Conservation (phyloP, 1,140 invertebrate species). For the Cylas formicarius region DNA sequence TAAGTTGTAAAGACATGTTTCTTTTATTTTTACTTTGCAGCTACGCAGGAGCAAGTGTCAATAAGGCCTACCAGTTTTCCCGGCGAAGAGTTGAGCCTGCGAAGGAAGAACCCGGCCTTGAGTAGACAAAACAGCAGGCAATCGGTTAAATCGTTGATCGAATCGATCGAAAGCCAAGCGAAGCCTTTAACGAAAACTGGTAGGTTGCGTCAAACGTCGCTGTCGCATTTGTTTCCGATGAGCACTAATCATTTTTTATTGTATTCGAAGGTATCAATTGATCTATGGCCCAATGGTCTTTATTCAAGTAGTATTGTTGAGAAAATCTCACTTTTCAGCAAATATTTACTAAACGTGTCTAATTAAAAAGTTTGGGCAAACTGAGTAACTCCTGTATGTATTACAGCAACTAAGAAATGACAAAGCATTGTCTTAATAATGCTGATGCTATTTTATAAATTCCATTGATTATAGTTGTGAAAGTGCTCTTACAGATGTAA, state of each 20-base stretch:
- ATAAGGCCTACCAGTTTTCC: slow-evolving; percentile 35
- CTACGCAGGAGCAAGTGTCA: slow-evolving; percentile 20
- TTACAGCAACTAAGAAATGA: too few species aligned
- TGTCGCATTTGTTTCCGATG: background rate
- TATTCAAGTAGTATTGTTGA: too few species aligned
- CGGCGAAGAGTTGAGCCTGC: slow-evolving; percentile 47
- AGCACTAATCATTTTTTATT: background rate
- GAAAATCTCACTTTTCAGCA: too few species aligned
- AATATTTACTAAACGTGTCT: too few species aligned
- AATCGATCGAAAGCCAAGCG: slow-evolving; percentile 79
- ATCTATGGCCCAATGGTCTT: background rate
- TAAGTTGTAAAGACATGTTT: too few species aligned
- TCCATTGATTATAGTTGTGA: too few species aligned
- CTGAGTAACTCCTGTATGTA: too few species aligned
- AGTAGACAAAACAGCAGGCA: slow-evolving; percentile 68
- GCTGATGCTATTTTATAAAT: too few species aligned
- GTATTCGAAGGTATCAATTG: background rate
- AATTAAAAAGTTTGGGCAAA: too few species aligned
- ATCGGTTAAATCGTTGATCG: slow-evolving; percentile 82
- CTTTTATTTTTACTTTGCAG: slow-evolving; percentile 12
- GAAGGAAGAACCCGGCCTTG: slow-evolving; percentile 52
- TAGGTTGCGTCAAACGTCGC: too few species aligned
- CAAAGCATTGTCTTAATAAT: too few species aligned
- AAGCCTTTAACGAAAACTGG: slow-evolving; percentile 74
- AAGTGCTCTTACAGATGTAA: too few species aligned